Evolutionary conservation across 1,140 invertebrate species (phyloP).

Genomic region (Formica exsecta): DNA sequence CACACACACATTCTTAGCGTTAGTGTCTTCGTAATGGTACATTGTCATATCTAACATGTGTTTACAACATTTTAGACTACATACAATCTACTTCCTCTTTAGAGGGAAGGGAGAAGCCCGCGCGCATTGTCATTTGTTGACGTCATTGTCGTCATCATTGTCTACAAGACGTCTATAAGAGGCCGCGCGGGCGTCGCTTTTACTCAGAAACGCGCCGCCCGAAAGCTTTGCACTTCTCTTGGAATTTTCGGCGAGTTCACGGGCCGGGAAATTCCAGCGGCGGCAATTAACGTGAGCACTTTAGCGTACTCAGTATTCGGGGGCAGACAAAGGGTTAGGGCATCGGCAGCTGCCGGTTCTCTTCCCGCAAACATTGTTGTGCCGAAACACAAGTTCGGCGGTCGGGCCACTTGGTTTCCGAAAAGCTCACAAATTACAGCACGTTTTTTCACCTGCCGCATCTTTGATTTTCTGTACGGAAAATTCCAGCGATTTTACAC

Average conservation of each 20-base stretch:
- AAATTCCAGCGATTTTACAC: neutral
- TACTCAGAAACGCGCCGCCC: slow-evolving; percentile 12
- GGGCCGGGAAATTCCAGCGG: slow-evolving; percentile 66
- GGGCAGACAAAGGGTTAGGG: slow-evolving; percentile 70
- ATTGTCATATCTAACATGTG: slow-evolving; percentile 1
- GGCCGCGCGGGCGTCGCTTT: neutral
- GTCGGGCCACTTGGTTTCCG: neutral
- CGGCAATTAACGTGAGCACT: slow-evolving; percentile 76
- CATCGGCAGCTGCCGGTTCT: slow-evolving; percentile 11
- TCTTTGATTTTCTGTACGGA: neutral
- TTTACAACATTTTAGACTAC: too few relatives aligned
- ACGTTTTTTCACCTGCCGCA: neutral
- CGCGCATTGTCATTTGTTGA: neutral
- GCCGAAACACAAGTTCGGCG: slow-evolving; percentile 51
- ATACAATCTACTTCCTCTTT: too few relatives aligned
- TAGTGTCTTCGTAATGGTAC: neutral
- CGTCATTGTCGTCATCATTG: neutral
- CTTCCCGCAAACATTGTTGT: slow-evolving; percentile 70
- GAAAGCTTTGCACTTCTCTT: slow-evolving; percentile 14
- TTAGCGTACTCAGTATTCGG: slow-evolving; percentile 64
- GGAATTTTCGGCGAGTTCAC: slow-evolving; percentile 66
- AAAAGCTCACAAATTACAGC: slow-evolving; percentile 41
- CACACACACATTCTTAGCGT: neutral
- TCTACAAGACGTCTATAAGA: slow-evolving; percentile 12
- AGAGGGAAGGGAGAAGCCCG: too few relatives aligned